phyloP scores from a whole-genome alignment of 2,797 vertebrate species.

The Orestias chungarensis region DNA sequence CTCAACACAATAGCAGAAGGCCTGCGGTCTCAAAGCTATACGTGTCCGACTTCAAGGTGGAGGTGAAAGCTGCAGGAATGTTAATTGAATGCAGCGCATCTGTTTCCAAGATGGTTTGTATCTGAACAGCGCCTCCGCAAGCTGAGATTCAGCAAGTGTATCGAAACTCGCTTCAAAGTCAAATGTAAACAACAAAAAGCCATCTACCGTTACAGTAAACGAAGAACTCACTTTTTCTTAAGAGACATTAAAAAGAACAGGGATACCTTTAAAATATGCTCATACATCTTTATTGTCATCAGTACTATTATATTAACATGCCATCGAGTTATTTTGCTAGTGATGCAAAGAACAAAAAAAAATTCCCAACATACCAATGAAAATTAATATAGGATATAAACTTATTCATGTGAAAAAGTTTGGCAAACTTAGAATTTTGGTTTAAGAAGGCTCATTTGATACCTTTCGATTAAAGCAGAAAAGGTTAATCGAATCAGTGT shows the following conservation, averaged over 20 bases:
- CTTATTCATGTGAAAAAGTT: too few relatives aligned
- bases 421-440: too few relatives aligned
- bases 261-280: neutral
- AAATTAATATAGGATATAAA: too few relatives aligned
- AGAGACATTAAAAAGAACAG: neutral
- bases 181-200: neutral
- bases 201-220: too few relatives aligned
- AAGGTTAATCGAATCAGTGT: too few relatives aligned
- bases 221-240: neutral
- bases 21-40: constrained; percentile 50
- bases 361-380: too few relatives aligned
- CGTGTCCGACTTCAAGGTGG: constrained; percentile 55
- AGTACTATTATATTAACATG: neutral
- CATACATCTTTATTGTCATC: too few relatives aligned
- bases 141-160: constrained; percentile 12
- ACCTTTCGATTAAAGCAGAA: too few relatives aligned
- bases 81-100: constrained; percentile 61
- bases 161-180: constrained; percentile 26
- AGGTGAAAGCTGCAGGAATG: constrained; percentile 60
- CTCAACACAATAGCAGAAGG: constrained; percentile 60
- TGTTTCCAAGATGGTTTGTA: constrained; percentile 49
- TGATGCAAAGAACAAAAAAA: too few relatives aligned
- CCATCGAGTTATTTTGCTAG: neutral
- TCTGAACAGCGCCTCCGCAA: neutral
- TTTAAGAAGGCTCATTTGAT: too few relatives aligned